Percentiles rank a stretch among this genome's conserved stretches.
Evolutionary conservation across 2,888 invertebrate species (phyloP).

Genomic region (Trichogramma dendrolimi): DNA sequence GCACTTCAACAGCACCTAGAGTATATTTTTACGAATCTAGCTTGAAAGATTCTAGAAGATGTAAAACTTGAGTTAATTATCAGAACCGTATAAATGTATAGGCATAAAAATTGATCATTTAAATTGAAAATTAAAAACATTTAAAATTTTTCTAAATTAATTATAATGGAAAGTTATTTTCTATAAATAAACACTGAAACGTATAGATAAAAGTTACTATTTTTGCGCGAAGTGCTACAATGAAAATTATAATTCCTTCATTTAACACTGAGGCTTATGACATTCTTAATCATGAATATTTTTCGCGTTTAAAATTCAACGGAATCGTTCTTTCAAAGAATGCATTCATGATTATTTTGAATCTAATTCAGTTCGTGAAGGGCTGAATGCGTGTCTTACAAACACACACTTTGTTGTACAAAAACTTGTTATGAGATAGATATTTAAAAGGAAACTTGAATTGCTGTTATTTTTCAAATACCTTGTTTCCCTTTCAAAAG

Average conservation of each 20-base stretch:
- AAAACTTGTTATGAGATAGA: slow-evolving; percentile 46
- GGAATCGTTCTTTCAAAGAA: too few relatives aligned
- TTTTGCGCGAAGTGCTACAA: too few relatives aligned
- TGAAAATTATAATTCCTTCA: too few relatives aligned
- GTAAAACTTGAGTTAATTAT: neutral
- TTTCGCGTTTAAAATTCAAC: too few relatives aligned
- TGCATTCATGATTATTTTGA: too few relatives aligned
- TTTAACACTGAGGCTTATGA: too few relatives aligned
- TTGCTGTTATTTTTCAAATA: slow-evolving; percentile 2
- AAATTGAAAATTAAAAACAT: neutral
- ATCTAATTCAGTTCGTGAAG: slow-evolving; percentile 27
- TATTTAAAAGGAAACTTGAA: slow-evolving; percentile 40
- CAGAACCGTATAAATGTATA: neutral
- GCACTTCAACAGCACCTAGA: slow-evolving; percentile 16
- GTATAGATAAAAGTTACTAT: too few relatives aligned
- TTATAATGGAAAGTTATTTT: neutral
- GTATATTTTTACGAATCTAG: slow-evolving; percentile 24
- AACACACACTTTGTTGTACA: slow-evolving; percentile 46
- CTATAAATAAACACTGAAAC: too few relatives aligned
- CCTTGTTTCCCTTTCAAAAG: neutral
- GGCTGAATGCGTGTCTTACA: slow-evolving; percentile 41
- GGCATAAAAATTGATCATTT: neutral
- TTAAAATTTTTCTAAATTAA: neutral
- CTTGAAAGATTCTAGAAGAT: slow-evolving; percentile 7
- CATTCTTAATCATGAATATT: too few relatives aligned